phyloP scores from a whole-genome alignment of 2,113 vertebrate genomes.

The Ovis canadensis region DNA sequence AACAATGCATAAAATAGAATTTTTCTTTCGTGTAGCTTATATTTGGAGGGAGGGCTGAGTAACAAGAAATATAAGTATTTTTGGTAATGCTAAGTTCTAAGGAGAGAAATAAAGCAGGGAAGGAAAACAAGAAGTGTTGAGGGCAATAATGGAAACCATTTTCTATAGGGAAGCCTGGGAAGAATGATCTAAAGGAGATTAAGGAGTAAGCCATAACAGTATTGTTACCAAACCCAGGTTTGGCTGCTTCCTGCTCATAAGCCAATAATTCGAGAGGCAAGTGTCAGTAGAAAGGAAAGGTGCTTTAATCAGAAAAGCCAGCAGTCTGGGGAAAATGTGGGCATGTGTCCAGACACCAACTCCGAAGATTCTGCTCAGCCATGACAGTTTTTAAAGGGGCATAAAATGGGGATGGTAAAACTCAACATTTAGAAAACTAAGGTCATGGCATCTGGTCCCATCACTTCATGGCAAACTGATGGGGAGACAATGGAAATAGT shows the following conservation, averaged over 20 bases:
- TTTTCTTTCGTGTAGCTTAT: background rate
- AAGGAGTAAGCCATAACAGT: background rate
- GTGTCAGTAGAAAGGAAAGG: background rate
- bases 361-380: background rate
- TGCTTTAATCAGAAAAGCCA: background rate
- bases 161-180: background rate
- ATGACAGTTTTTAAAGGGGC: background rate
- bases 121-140: background rate
- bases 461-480: background rate
- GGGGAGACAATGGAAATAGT: background rate
- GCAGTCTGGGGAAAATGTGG: background rate
- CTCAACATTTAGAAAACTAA: background rate
- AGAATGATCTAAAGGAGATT: constrained; percentile 1
- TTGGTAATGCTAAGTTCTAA: background rate
- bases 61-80: background rate
- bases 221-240: background rate
- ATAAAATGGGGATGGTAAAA: background rate
- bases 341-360: background rate
- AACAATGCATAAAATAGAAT: constrained; percentile 30
- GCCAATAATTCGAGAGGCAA: background rate
- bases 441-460: background rate
- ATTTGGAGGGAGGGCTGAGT: background rate
- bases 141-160: background rate
- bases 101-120: background rate
- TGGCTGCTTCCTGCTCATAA: background rate